Evolutionary conservation across 2,113 vertebrate species (phyloP).

Genomic region (Scortum barcoo): DNA sequence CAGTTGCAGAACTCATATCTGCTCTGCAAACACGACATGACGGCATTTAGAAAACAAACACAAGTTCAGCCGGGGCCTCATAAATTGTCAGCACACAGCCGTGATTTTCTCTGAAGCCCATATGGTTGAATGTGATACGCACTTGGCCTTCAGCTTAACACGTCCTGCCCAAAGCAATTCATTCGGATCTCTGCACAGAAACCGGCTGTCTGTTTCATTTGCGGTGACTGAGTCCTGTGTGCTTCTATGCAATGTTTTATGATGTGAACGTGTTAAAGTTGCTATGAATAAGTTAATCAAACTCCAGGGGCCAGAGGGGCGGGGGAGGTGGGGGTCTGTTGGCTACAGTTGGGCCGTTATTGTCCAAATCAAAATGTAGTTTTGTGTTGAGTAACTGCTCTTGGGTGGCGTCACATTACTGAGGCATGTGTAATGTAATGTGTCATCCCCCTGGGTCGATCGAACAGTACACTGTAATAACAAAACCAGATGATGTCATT

Average conservation of each 20-base stretch:
- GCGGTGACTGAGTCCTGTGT: slow-evolving; percentile 19
- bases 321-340: neutral
- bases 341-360: slow-evolving; percentile 65
- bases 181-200: slow-evolving; percentile 30
- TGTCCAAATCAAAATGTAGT: slow-evolving; percentile 59
- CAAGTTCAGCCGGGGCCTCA: slow-evolving; percentile 27
- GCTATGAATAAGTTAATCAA: slow-evolving; percentile 55
- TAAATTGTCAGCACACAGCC: slow-evolving; percentile 37
- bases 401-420: slow-evolving; percentile 71
- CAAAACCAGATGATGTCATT: slow-evolving; percentile 61
- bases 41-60: slow-evolving; percentile 39
- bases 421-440: slow-evolving; percentile 71
- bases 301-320: slow-evolving; percentile 28
- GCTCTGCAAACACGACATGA: slow-evolving; percentile 28
- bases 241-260: slow-evolving; percentile 44
- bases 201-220: slow-evolving; percentile 21
- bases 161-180: slow-evolving; percentile 48
- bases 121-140: slow-evolving; percentile 29
- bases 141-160: slow-evolving; percentile 43
- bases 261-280: slow-evolving; percentile 49
- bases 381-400: slow-evolving; percentile 65
- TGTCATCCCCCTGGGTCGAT: slow-evolving; percentile 52
- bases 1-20: slow-evolving; percentile 8
- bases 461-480: slow-evolving; percentile 48
- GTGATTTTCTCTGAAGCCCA: slow-evolving; percentile 27